Conservation (phyloP, 2,113 vertebrate genomes). For the Ceratotherium simum region DNA sequence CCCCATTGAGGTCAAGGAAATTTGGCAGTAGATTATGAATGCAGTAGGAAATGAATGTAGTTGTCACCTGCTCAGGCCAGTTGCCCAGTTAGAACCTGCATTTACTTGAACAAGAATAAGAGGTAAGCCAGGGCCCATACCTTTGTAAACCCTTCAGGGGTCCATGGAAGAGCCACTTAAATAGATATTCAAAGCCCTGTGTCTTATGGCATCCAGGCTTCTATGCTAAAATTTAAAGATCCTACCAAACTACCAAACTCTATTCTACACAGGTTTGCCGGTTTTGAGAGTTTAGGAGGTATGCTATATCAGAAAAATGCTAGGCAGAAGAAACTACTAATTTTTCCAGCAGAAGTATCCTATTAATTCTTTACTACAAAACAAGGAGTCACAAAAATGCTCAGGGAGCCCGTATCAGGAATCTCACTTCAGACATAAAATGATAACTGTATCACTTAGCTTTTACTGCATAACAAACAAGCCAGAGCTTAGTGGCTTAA, state of each 20-base stretch:
- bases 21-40: background rate
- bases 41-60: slow-evolving; percentile 45
- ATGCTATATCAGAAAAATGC: background rate
- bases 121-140: background rate
- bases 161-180: background rate
- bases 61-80: background rate
- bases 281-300: background rate
- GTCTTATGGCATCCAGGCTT: background rate
- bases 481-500: background rate
- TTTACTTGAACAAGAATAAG: slow-evolving; percentile 4
- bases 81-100: slow-evolving; percentile 19
- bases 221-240: background rate
- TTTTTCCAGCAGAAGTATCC: background rate
- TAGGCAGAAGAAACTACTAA: background rate
- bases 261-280: background rate
- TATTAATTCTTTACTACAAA: slow-evolving; percentile 21
- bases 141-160: background rate
- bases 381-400: background rate
- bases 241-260: background rate
- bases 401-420: background rate
- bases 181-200: background rate
- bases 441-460: background rate
- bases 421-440: background rate
- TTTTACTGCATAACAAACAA: background rate
- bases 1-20: slow-evolving; percentile 47